Conservation (phyloP, 1,140 invertebrate genomes). For the Triops cancriformis region DNA sequence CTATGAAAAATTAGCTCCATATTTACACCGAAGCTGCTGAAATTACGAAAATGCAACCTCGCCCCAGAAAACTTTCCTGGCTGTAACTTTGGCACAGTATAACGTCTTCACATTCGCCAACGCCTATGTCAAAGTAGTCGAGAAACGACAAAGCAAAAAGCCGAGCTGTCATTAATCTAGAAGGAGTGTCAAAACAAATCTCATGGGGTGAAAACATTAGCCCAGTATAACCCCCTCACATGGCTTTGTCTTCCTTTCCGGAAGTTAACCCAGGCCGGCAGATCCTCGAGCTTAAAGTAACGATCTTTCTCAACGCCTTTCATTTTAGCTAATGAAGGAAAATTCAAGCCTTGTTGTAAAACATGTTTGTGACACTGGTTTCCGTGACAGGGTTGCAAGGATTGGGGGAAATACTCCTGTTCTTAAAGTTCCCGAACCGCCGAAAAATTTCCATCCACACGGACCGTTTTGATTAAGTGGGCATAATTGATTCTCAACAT, state of each 20-base stretch:
- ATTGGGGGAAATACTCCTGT: too few relatives aligned
- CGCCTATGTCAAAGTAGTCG: not conserved
- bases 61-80: not conserved
- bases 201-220: not conserved
- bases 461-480: too few relatives aligned
- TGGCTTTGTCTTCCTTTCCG: not conserved
- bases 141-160: not conserved
- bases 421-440: too few relatives aligned
- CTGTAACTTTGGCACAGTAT: not conserved
- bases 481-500: too few relatives aligned
- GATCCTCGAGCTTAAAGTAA: not conserved
- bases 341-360: not conserved
- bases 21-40: too few relatives aligned
- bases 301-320: not conserved
- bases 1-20: too few relatives aligned
- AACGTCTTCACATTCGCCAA: not conserved
- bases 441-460: too few relatives aligned
- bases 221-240: not conserved
- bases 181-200: slow-evolving; percentile 7
- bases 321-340: slow-evolving; percentile 6
- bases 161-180: slow-evolving; percentile 3
- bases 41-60: too few relatives aligned
- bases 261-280: not conserved
- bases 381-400: not conserved
- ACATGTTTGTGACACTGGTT: not conserved